Conservation (phyloP, 2,888 invertebrate genomes). For the Chelonus formosanus region DNA sequence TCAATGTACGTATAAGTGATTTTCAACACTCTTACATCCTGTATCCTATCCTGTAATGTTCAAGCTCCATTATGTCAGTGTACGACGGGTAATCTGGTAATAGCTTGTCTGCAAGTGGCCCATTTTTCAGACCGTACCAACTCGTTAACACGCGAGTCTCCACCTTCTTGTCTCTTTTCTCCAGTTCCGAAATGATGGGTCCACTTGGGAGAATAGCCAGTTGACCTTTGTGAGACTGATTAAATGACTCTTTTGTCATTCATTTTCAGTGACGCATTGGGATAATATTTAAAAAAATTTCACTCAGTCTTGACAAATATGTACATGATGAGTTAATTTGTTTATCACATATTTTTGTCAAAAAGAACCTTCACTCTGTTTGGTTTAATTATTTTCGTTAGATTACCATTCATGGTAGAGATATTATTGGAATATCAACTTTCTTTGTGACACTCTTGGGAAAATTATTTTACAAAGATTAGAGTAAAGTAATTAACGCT, state of each 20-base stretch:
- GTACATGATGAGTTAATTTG: too few relatives aligned
- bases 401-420: too few relatives aligned
- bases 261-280: background rate
- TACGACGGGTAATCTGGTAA: constrained; percentile 44
- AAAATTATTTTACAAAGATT: too few relatives aligned
- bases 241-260: constrained; percentile 18
- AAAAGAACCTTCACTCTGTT: too few relatives aligned
- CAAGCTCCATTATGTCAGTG: constrained; percentile 27
- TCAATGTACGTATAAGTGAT: constrained; percentile 9
- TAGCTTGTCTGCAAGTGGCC: constrained; percentile 43
- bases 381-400: too few relatives aligned
- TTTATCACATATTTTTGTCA: too few relatives aligned
- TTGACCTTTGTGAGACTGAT: constrained; percentile 18
- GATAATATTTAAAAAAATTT: background rate
- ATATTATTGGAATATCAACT: too few relatives aligned
- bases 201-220: constrained; percentile 15
- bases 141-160: constrained; percentile 29
- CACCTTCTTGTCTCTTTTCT: constrained; percentile 9
- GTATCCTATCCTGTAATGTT: constrained; percentile 19
- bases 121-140: constrained; percentile 38
- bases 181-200: constrained; percentile 1
- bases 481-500: too few relatives aligned
- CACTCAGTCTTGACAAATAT: background rate
- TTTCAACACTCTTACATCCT: constrained; percentile 23
- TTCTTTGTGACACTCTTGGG: too few relatives aligned